These are phyloP conservation scores for Achlya flavicornis DNA, from an alignment of 2,888 invertebrate genomes.

Conservation along the genomic window DNA sequence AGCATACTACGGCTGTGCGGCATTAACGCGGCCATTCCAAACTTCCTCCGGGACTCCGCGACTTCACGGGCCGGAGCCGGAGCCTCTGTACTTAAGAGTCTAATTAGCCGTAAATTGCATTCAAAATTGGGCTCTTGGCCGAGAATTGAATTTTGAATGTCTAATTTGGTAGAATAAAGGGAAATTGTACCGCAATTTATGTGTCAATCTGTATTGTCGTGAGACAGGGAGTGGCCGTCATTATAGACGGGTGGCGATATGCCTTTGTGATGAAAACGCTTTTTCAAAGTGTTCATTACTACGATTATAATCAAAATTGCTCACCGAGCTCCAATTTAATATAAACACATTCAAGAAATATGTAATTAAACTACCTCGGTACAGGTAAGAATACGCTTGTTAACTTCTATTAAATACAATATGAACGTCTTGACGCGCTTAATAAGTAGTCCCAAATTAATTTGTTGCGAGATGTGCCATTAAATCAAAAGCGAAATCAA, in stretches of 20 bases:
- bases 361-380: slow-evolving; percentile 7
- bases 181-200: slow-evolving; percentile 66
- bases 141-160: slow-evolving; percentile 78
- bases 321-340: slow-evolving; percentile 11
- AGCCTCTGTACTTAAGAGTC: slow-evolving; percentile 73
- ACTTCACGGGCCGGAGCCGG: slow-evolving; percentile 35
- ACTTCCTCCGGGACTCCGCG: slow-evolving; percentile 54
- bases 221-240: slow-evolving; percentile 36
- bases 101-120: slow-evolving; percentile 80
- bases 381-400: slow-evolving; percentile 19
- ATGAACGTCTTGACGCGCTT: slow-evolving; percentile 23
- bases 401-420: slow-evolving; percentile 32
- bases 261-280: slow-evolving; percentile 21
- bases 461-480: slow-evolving; percentile 26
- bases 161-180: slow-evolving; percentile 74
- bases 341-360: slow-evolving; percentile 8
- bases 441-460: slow-evolving; percentile 37
- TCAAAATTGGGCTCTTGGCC: slow-evolving; percentile 72
- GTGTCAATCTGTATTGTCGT: slow-evolving; percentile 65
- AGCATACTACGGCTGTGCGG: slow-evolving; percentile 25
- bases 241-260: slow-evolving; percentile 35
- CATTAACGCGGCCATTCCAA: slow-evolving; percentile 64
- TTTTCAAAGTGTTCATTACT: slow-evolving; percentile 26
- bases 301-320: slow-evolving; percentile 10
- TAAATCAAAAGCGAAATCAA: slow-evolving; percentile 41